These are phyloP conservation scores for Vulpes ferrilata DNA, from an alignment of 2,113 vertebrate genomes.

Conservation along the genomic window DNA sequence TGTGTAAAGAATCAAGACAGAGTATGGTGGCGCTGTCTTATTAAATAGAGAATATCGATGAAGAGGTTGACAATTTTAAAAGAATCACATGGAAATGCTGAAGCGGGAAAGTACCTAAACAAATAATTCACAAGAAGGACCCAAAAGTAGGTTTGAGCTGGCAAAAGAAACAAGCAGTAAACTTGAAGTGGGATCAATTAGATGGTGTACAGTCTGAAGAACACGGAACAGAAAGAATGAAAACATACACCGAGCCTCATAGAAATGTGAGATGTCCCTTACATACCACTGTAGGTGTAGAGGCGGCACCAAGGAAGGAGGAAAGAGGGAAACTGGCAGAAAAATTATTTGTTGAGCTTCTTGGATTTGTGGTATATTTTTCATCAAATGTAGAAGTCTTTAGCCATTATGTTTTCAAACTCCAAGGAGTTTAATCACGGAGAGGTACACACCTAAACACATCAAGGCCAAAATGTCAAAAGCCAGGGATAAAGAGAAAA, in stretches of 20 bases:
- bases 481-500: constrained; percentile 34
- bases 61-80: neutral
- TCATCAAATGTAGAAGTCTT: neutral
- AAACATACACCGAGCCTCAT: neutral
- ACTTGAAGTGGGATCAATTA: neutral
- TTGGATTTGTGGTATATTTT: neutral
- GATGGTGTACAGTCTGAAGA: neutral
- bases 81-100: constrained; percentile 12
- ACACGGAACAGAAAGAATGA: neutral
- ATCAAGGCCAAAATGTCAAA: constrained; percentile 44
- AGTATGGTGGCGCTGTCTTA: neutral
- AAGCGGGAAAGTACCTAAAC: constrained; percentile 48
- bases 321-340: neutral
- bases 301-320: neutral
- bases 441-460: neutral
- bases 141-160: neutral
- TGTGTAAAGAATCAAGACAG: constrained; percentile 4
- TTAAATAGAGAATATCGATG: neutral
- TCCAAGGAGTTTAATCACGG: neutral
- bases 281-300: neutral
- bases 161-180: neutral
- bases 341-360: neutral
- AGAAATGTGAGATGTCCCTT: neutral
- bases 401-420: neutral
- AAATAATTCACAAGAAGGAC: neutral